phyloP scores from a whole-genome alignment of 2,797 vertebrate genomes.

The Falco berigora region DNA sequence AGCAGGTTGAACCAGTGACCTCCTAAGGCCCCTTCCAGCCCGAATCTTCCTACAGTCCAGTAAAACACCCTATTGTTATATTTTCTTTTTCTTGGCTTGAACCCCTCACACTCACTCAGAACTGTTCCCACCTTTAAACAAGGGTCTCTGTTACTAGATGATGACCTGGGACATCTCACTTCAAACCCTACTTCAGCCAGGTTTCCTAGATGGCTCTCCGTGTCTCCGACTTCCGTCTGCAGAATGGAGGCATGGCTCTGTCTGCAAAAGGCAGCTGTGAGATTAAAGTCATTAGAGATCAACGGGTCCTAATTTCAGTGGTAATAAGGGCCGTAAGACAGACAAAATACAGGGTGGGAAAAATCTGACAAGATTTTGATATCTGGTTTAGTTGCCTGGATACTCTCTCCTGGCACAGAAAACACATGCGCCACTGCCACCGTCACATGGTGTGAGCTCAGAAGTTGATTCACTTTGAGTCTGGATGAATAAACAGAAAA shows the following conservation, averaged over 20 bases:
- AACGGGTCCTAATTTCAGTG: background rate
- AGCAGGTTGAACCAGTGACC: background rate
- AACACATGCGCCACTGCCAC: background rate
- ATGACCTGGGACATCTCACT: background rate
- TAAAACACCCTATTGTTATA: background rate
- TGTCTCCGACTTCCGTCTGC: background rate
- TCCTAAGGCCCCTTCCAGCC: background rate
- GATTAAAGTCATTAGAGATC: background rate
- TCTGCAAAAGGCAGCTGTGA: background rate
- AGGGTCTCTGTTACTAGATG: background rate
- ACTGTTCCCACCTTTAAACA: background rate
- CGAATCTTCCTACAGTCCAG: background rate
- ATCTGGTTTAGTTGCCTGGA: conserved; percentile 59
- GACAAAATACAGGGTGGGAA: conserved; percentile 35
- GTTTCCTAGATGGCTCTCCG: background rate
- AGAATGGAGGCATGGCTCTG: background rate
- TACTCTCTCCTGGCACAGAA: conserved; percentile 38
- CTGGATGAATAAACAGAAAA: conserved; percentile 46
- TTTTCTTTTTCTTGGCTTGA: background rate
- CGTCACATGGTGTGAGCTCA: conserved; percentile 37
- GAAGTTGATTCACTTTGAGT: conserved; percentile 50
- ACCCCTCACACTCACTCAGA: background rate
- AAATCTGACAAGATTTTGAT: conserved; percentile 23
- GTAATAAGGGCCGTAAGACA: background rate
- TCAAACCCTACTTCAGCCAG: background rate